Base-by-base conservation (phyloP, 2,113 vertebrate genomes). In the Phainopepla nitens region DNA sequence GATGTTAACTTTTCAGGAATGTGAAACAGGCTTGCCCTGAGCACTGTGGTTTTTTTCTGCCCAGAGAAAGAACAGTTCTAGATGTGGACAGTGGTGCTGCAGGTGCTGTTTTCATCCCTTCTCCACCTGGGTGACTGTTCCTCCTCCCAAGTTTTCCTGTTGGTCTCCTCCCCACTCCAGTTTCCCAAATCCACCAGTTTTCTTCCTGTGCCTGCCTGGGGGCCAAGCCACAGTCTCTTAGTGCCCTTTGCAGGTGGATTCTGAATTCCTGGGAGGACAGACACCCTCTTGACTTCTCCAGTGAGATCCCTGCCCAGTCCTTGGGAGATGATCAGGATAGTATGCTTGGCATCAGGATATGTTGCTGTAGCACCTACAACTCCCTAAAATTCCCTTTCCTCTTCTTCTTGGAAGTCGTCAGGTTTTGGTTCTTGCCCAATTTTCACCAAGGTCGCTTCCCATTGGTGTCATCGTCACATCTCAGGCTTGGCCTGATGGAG, bases 401-500 rank as follows among this genome's bases (percentile, higher is more conserved):
- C 7, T 68, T 58, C 14, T 15, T 6, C 10, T 80, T 49, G 33
- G 33, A 62, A 47, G 35, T 4, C 5, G 15, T 25, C 18, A 39
- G 11, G 29, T 8, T 82, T 68, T 82, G 16, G 31, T 39, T 7
- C 6, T 56, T 68, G 12, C 2, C 2, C 19, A 9, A 8, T 81
- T 83, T 78, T 33, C 36, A 60, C 24, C 53, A 11, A 9, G 8
- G 10, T 41, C 24, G 49, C 11, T 19, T 70, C 39, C 18, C 12
- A 3, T 0, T 33, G 22, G 5, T 75, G 42, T n/a, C 41, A 6
- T 6, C 56, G 31, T n/a, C 36, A 31, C 1, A 0, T 65, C 41
- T 64, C 73, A n/a, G 47, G 54, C 35, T 54, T n/a, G 25, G 31
- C 11, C 15, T 44, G 21, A 22, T 13, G 49, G 68, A 47, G 57